Conservation (phyloP, 1,140 invertebrate genomes). For the Camponotus vicinus region DNA sequence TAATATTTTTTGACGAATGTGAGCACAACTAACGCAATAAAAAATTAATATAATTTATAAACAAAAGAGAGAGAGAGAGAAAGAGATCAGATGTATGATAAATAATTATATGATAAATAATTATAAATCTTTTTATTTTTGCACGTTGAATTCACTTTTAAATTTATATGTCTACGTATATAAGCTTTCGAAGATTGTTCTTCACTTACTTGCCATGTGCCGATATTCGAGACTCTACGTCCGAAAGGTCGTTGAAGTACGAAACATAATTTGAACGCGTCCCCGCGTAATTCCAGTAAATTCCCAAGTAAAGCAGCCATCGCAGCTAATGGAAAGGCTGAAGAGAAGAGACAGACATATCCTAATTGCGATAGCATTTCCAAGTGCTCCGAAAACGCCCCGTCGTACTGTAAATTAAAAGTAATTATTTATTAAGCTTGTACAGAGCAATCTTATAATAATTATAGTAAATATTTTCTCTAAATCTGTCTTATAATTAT, state of each 20-base stretch:
- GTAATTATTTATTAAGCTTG: constrained; percentile 2
- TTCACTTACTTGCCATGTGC: constrained; percentile 96
- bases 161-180: neutral
- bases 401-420: constrained; percentile 90
- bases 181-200: neutral
- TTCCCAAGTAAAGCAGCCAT: constrained; percentile 97
- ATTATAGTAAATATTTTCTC: neutral
- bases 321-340: constrained; percentile 97
- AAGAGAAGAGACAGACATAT: constrained; percentile 98
- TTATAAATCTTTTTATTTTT: neutral
- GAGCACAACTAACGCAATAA: neutral
- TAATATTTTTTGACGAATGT: neutral
- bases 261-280: constrained; percentile 98
- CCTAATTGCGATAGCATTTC: constrained; percentile 99
- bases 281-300: constrained; percentile 96
- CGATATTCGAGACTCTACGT: constrained; percentile 96
- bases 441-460: neutral
- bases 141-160: neutral
- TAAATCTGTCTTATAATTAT: neutral
- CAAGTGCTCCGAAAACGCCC: constrained; percentile 98
- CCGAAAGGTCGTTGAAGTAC: constrained; percentile 97
- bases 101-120: neutral
- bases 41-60: constrained; percentile 7
- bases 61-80: neutral
- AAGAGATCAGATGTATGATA: neutral